Evolutionary conservation across 2,888 invertebrate genomes (phyloP).

Genomic region (Chymomyza amoena): DNA sequence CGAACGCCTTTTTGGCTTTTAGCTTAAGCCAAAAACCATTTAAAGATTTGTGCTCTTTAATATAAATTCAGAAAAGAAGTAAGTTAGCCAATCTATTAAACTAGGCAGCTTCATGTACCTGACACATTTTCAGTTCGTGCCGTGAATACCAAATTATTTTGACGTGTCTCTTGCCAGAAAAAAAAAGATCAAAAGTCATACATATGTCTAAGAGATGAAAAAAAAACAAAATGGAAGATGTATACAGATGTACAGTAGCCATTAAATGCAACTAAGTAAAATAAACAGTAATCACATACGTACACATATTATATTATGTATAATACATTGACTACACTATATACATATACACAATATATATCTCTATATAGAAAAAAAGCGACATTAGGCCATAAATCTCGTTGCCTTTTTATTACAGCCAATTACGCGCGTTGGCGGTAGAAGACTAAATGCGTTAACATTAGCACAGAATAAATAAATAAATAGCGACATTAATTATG

Average conservation of each 20-base stretch:
- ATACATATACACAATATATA: too few species aligned
- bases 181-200: not conserved
- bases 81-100: constrained; percentile 1
- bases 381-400: constrained; percentile 46
- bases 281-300: not conserved
- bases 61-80: not conserved
- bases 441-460: constrained; percentile 14
- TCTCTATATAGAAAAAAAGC: not conserved
- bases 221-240: not conserved
- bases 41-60: not conserved
- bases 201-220: not conserved
- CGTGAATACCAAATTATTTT: not conserved
- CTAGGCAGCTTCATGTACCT: not conserved
- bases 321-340: not conserved
- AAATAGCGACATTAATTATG: constrained; percentile 49
- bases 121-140: not conserved
- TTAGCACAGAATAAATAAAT: constrained; percentile 47
- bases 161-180: not conserved
- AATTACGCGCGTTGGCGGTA: constrained; percentile 36
- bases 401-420: constrained; percentile 54
- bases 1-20: not conserved
- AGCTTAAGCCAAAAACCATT: not conserved
- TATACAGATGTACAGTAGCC: not conserved
- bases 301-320: not conserved
- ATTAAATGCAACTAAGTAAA: not conserved